Conservation (phyloP, 2,113 vertebrate genomes). For the Trogon melanurus region DNA sequence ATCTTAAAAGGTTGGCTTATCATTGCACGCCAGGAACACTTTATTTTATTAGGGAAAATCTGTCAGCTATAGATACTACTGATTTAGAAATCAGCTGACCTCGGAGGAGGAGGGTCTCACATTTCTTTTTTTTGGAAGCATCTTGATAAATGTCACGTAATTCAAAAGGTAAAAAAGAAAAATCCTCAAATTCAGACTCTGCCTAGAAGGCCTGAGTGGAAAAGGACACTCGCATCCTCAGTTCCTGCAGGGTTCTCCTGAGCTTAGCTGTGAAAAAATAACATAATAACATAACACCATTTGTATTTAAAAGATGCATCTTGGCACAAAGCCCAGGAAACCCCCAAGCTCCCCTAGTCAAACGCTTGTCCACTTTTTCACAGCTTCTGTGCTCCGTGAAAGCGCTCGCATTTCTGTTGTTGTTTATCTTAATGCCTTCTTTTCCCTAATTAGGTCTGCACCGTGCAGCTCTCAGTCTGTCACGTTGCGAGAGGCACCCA, state of each 20-base stretch:
- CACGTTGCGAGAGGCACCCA: not conserved
- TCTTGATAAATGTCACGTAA: not conserved
- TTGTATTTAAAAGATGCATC: not conserved
- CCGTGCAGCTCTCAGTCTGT: not conserved
- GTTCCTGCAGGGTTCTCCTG: not conserved
- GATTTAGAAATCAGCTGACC: not conserved
- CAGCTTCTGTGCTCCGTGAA: not conserved
- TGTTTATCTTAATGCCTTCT: not conserved
- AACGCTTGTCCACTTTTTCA: constrained; percentile 17
- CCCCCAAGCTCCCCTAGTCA: not conserved
- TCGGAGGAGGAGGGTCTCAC: not conserved
- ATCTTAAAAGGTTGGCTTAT: not conserved
- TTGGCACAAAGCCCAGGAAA: constrained; percentile 42
- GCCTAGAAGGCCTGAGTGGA: not conserved
- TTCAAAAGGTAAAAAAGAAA: not conserved
- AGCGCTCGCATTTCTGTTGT: not conserved
- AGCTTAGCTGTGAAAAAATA: not conserved
- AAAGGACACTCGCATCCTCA: not conserved
- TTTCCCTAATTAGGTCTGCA: not conserved
- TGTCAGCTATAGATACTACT: not conserved
- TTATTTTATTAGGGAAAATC: not conserved
- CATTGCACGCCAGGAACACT: not conserved
- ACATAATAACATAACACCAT: not conserved
- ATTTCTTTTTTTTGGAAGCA: not conserved
- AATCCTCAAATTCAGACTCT: not conserved